Evolutionary conservation across 2,888 invertebrate species (phyloP).

Genomic region (Andricus quercusramuli): DNA sequence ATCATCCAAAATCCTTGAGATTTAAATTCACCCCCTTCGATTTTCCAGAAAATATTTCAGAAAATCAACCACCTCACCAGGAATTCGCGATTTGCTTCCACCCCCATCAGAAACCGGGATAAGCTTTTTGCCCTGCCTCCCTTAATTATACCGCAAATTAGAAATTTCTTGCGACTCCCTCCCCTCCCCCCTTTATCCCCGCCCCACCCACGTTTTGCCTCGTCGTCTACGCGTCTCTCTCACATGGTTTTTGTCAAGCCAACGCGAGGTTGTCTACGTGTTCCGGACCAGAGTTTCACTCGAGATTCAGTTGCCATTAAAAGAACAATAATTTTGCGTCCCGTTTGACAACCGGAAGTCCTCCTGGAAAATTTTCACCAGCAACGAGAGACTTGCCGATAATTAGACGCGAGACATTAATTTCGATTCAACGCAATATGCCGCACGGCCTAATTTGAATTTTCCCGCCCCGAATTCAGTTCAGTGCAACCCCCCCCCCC

Average conservation of each 20-base stretch:
- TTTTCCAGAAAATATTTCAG: too few relatives aligned
- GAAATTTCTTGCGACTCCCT: conserved; percentile 73
- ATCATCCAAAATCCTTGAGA: too few relatives aligned
- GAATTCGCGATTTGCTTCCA: conserved; percentile 73
- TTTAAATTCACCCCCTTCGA: too few relatives aligned
- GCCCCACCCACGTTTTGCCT: conserved; percentile 19
- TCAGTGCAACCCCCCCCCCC: neutral
- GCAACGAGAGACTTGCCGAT: conserved; percentile 60
- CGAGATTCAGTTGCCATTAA: conserved; percentile 49
- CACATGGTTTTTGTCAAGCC: conserved; percentile 69
- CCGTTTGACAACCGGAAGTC: neutral
- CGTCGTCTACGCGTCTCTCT: conserved; percentile 48
- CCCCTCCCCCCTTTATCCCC: conserved; percentile 45
- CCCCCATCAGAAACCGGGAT: conserved; percentile 68
- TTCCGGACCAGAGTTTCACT: conserved; percentile 56
- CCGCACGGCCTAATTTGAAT: conserved; percentile 76
- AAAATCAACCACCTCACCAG: conserved; percentile 47
- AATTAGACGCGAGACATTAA: conserved; percentile 76
- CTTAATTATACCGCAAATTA: conserved; percentile 78
- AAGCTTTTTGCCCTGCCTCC: conserved; percentile 73
- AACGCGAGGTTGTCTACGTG: conserved; percentile 62
- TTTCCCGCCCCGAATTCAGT: conserved; percentile 64
- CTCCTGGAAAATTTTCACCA: neutral
- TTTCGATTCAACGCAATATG: conserved; percentile 77
- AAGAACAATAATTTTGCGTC: conserved; percentile 2